Evolutionary conservation across 2,797 vertebrate species (phyloP).

Genomic region (Philypnodon macrostomus): DNA sequence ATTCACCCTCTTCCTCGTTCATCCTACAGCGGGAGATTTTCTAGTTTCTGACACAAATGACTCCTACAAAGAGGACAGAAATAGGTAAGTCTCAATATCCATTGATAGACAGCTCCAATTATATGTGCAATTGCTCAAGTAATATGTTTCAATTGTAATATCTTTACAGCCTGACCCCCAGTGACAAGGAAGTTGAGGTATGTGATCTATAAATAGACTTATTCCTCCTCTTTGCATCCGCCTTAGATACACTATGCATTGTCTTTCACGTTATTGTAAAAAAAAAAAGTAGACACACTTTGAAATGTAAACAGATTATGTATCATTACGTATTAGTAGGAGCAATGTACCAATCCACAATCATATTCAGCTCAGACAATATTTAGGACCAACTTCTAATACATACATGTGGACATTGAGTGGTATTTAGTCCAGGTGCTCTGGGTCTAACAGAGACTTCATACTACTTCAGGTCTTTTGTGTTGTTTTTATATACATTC

Average conservation of each 20-base stretch:
- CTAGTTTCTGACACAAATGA: conserved; percentile 45
- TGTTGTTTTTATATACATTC: too few relatives aligned
- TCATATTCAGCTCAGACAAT: too few relatives aligned
- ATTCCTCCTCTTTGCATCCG: background rate
- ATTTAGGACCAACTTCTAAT: too few relatives aligned
- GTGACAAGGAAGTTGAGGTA: conserved; percentile 94
- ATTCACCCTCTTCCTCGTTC: conserved; percentile 7
- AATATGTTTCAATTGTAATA: too few relatives aligned
- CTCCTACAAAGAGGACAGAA: conserved; percentile 52
- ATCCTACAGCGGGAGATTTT: conserved; percentile 51
- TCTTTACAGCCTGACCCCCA: conserved; percentile 79
- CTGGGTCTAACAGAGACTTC: too few relatives aligned
- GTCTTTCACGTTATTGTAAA: background rate
- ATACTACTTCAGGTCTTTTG: too few relatives aligned
- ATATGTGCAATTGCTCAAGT: background rate
- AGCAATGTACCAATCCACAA: too few relatives aligned
- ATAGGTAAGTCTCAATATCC: conserved; percentile 47
- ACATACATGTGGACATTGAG: too few relatives aligned
- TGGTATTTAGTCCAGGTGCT: too few relatives aligned
- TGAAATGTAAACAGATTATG: too few relatives aligned
- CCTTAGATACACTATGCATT: background rate
- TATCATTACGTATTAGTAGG: too few relatives aligned
- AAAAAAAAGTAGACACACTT: too few relatives aligned
- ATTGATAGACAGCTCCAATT: background rate
- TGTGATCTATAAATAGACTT: conserved; percentile 23